Conservation (phyloP, 2,113 vertebrate genomes). For the Globicephala melas region DNA sequence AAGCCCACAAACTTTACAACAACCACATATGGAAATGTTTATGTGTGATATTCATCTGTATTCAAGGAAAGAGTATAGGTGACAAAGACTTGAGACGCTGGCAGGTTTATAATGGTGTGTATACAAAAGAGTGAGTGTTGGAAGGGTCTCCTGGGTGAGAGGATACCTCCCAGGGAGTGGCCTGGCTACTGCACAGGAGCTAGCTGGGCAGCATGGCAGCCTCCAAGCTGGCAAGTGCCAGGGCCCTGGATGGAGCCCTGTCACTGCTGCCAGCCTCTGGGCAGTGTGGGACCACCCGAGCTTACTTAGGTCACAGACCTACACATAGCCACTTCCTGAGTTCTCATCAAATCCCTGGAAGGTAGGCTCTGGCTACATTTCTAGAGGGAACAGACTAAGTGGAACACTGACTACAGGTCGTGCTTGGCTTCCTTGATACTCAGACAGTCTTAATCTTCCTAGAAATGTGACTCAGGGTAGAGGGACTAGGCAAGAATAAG, state of each 20-base stretch:
- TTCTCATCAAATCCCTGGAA: neutral
- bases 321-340: neutral
- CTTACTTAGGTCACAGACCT: neutral
- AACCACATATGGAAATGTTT: neutral
- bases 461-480: neutral
- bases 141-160: neutral
- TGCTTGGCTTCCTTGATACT: neutral
- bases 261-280: neutral
- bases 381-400: neutral
- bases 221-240: neutral
- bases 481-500: neutral
- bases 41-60: neutral
- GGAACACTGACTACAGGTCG: neutral
- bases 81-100: neutral
- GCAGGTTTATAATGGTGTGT: neutral
- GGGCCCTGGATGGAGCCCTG: neutral
- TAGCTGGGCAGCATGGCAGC: neutral
- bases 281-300: rapidly evolving
- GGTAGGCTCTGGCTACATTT: neutral
- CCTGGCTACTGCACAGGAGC: neutral
- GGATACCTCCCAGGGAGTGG: neutral
- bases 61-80: neutral
- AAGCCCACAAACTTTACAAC: neutral
- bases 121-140: neutral
- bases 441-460: neutral